Percentiles rank a stretch among this genome's conserved stretches.
phyloP scores from a whole-genome alignment of 2,888 invertebrate species.

The Brachyptera putata region DNA sequence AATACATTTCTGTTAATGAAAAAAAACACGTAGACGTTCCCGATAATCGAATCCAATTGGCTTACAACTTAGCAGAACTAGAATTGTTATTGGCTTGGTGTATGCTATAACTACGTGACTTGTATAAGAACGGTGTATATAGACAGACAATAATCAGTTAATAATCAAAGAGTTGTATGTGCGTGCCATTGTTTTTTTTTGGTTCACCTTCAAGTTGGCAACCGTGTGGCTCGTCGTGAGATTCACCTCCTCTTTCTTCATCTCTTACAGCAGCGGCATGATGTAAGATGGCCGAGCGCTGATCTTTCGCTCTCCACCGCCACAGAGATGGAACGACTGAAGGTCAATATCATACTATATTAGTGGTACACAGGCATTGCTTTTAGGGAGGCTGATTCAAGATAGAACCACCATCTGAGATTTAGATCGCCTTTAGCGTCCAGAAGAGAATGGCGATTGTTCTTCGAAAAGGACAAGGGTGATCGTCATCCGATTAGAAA shows the following conservation, averaged over 20 bases:
- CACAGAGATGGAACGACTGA: no score
- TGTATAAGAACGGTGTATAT: not conserved
- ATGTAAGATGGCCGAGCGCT: conserved; percentile 11
- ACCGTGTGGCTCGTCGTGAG: conserved; percentile 3
- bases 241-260: not conserved
- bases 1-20: no score
- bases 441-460: conserved; percentile 7
- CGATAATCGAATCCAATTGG: conserved; percentile 19
- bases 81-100: conserved; percentile 15
- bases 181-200: conserved; percentile 22
- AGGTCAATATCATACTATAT: conserved; percentile 17
- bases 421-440: not conserved
- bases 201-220: conserved; percentile 17
- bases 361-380: conserved; percentile 5
- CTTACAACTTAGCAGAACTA: conserved; percentile 3
- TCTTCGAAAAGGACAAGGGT: conserved; percentile 15
- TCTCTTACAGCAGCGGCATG: not conserved
- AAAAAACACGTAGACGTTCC: not conserved
- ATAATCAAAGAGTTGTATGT: conserved; percentile 14
- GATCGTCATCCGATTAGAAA: no score
- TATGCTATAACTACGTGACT: conserved; percentile 1
- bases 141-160: conserved; percentile 18
- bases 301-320: not conserved
- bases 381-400: not conserved
- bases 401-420: conserved; percentile 1